Base-by-base conservation (phyloP, 2,797 vertebrate genomes). In the Mormyrops boulengeri region DNA sequence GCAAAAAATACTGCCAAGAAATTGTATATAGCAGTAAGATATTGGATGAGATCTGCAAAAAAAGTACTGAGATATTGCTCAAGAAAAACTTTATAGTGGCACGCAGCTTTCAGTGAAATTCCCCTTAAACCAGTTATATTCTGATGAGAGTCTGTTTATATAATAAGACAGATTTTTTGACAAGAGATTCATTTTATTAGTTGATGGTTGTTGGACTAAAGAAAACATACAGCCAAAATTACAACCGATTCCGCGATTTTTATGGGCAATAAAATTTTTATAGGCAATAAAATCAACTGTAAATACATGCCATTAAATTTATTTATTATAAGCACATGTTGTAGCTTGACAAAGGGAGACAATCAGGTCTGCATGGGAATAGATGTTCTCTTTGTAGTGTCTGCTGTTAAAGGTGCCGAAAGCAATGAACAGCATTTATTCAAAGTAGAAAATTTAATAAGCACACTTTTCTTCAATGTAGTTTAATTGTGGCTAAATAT, bases 401-500 rank as follows among this genome's bases (percentile, higher is more conserved):
- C 41, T 82, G 41, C 69, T 6, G 77, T 44, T 80, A 73, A 73
- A 73, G 38, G 34, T 44, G 73, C 14, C 44, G 34, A 80, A 80
- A n/a, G 73, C 17, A 41, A 77, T 77, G 38, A 44, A n/a, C 14
- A 44, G 38, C 38, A 80, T 41, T 41, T 44, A 80, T 44, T 80
- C 44, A 80, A 77, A 44, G 38, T 80, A 80, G 34, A 80, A 80
- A 6, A 41, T 8, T n/a, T 80, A 44, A 44, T 47, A 47, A 82
- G 19, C 38, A 47, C 41, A 47, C 17, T 82, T 47, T 4, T n/a
- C 77, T 82, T 44, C 41, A 47, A 82, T 47, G 7, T 82, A 82
- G 38, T 82, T 82, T 82, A 82, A 73, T 73, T 82, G 47, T 82
- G 77, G 77, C 14, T 82, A 82, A 82, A 82, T 82, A 19, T 82